These are phyloP conservation scores for Oxyteleia sp. DNA, from an alignment of 2,888 invertebrate genomes.

Conservation along the genomic window DNA sequence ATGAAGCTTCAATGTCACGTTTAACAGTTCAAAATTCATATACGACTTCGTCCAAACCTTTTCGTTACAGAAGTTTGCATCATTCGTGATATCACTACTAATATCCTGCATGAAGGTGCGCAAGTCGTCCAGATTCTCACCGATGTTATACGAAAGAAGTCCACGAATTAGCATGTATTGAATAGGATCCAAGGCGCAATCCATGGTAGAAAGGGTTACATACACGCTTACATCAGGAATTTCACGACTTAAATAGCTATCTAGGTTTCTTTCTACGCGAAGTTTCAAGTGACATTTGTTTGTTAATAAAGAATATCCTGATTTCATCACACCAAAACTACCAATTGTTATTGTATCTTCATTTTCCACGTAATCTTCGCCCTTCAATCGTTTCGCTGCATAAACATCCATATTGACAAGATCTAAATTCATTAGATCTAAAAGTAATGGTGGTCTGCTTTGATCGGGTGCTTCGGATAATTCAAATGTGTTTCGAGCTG, in stretches of 20 bases:
- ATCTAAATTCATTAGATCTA: conserved; percentile 93
- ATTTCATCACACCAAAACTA: conserved; percentile 88
- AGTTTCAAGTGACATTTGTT: conserved; percentile 94
- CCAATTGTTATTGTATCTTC: conserved; percentile 87
- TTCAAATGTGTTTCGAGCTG: conserved; percentile 93
- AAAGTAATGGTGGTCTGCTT: conserved; percentile 87
- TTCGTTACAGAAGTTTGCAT: conserved; percentile 76
- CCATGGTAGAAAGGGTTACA: conserved; percentile 95
- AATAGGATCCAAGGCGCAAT: conserved; percentile 93
- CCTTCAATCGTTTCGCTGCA: conserved; percentile 88
- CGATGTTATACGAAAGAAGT: conserved; percentile 95
- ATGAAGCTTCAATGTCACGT: conserved; percentile 93
- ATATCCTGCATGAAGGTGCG: conserved; percentile 81
- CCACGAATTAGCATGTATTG: conserved; percentile 96
- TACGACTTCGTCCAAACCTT: conserved; percentile 93
- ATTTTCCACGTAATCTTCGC: conserved; percentile 73
- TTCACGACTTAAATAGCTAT: conserved; percentile 88
- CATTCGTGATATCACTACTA: conserved; percentile 41
- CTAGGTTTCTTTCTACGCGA: conserved; percentile 94
- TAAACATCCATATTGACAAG: conserved; percentile 93
- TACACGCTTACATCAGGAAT: conserved; percentile 94
- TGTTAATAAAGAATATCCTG: conserved; percentile 92
- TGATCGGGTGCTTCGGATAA: conserved; percentile 89
- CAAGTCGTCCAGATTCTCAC: conserved; percentile 93
- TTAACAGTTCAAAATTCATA: conserved; percentile 93